Percentiles rank a stretch among this genome's conserved stretches.
Evolutionary conservation across 2,113 vertebrate genomes (phyloP).

Genomic region (Pomatorhinus ruficollis): DNA sequence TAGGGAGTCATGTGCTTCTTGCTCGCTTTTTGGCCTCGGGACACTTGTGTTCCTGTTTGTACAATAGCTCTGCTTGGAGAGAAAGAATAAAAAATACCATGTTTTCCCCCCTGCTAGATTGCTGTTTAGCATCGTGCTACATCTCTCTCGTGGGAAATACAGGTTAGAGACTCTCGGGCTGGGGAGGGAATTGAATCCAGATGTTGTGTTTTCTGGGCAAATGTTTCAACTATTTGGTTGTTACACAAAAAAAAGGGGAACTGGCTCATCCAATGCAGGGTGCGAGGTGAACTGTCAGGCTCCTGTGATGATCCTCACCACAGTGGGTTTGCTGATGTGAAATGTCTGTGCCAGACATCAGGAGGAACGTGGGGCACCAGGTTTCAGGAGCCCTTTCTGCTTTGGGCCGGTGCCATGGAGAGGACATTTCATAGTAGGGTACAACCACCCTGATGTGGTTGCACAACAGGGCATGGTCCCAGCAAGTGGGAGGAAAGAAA

Average conservation of each 20-base stretch:
- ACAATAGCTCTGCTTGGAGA: conserved; percentile 56
- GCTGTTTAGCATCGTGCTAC: conserved; percentile 51
- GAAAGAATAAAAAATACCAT: conserved; percentile 45
- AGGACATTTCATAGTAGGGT: not conserved
- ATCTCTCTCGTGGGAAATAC: conserved; percentile 31
- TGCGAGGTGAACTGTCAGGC: not conserved
- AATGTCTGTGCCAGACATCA: not conserved
- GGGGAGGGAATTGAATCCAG: conserved; percentile 33
- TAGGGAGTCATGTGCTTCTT: conserved; percentile 18
- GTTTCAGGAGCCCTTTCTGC: not conserved
- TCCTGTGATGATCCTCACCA: not conserved
- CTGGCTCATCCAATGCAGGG: not conserved
- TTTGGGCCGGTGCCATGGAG: not conserved
- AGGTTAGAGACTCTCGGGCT: conserved; percentile 14
- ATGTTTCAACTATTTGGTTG: not conserved
- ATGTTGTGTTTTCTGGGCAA: not conserved
- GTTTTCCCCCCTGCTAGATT: conserved; percentile 11
- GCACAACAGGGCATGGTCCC: not conserved
- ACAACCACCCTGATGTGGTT: not conserved
- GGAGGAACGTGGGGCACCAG: fast-evolving
- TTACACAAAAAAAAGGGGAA: not conserved
- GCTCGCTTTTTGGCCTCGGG: conserved; percentile 54
- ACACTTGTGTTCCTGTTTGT: conserved; percentile 64
- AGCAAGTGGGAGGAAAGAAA: not conserved
- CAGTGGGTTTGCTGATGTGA: not conserved